phyloP scores from a whole-genome alignment of 2,888 invertebrate species.

The Phasia obesa region DNA sequence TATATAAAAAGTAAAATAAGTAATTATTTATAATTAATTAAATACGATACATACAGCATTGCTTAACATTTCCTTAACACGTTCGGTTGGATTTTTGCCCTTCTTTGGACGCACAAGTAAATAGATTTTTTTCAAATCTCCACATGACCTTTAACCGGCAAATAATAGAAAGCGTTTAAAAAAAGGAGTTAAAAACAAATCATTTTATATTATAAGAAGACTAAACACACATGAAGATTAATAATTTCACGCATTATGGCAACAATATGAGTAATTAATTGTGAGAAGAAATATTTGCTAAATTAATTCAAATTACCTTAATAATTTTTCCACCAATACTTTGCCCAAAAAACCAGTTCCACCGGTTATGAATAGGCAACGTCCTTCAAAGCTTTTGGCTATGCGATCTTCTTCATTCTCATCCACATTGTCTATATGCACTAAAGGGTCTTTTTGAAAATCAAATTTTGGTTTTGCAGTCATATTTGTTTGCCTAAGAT shows the following conservation, averaged over 20 bases:
- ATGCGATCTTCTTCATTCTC: slow-evolving; percentile 80
- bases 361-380: slow-evolving; percentile 81
- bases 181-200: slow-evolving; percentile 73
- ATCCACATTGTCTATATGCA: slow-evolving; percentile 75
- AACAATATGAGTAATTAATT: not conserved
- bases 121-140: slow-evolving; percentile 90
- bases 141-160: slow-evolving; percentile 84
- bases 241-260: not conserved
- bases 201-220: slow-evolving; percentile 9
- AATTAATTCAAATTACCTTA: slow-evolving; percentile 81
- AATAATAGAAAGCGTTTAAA: not conserved
- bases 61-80: slow-evolving; percentile 91
- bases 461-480: slow-evolving; percentile 78
- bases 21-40: slow-evolving; percentile 56
- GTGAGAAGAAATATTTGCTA: not conserved
- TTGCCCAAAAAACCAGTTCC: slow-evolving; percentile 83
- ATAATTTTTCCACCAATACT: slow-evolving; percentile 82
- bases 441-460: slow-evolving; percentile 76
- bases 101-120: slow-evolving; percentile 92
- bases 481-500: slow-evolving; percentile 73
- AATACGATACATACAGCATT: slow-evolving; percentile 89
- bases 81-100: slow-evolving; percentile 89
- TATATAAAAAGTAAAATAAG: slow-evolving; percentile 12
- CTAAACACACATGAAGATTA: not conserved
- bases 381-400: slow-evolving; percentile 79